A percentile compares a stretch with the other conserved stretches of the same genome.
Conservation (phyloP, 2,797 vertebrate species). For the Betta splendens region DNA sequence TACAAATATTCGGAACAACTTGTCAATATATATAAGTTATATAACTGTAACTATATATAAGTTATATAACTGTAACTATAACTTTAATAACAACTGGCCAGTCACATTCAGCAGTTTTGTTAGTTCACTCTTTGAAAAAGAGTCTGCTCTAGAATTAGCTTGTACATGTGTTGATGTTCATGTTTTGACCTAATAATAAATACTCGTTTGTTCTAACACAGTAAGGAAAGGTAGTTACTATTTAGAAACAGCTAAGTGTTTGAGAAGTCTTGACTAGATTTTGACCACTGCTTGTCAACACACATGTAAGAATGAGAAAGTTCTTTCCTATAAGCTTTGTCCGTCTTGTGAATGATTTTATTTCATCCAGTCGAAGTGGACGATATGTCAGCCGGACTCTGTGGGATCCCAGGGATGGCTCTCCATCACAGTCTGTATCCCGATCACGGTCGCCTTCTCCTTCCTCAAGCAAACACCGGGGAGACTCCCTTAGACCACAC, state of each 20-base stretch:
- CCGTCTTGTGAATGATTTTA: not conserved
- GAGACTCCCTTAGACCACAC: slow-evolving; percentile 16
- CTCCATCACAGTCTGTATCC: slow-evolving; percentile 42
- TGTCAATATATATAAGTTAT: not conserved
- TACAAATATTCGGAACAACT: not conserved
- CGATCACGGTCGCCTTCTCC: slow-evolving; percentile 55
- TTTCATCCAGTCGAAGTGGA: slow-evolving; percentile 35
- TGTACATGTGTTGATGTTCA: not conserved
- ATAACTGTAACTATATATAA: too few relatives aligned
- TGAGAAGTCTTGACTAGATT: too few relatives aligned
- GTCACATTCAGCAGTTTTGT: too few relatives aligned
- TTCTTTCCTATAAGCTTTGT: not conserved
- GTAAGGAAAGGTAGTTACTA: too few relatives aligned
- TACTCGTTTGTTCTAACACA: too few relatives aligned
- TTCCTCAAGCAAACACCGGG: slow-evolving; percentile 28
- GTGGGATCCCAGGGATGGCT: slow-evolving; percentile 48
- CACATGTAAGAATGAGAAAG: too few relatives aligned
- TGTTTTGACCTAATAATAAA: too few relatives aligned
- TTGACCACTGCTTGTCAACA: too few relatives aligned
- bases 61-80: too few relatives aligned
- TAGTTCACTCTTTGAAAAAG: not conserved
- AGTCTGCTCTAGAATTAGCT: not conserved
- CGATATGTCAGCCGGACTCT: slow-evolving; percentile 40
- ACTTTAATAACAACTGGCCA: too few relatives aligned
- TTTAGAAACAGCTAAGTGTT: too few relatives aligned